These are phyloP conservation scores for Aporophyla nigra DNA, from an alignment of 2,888 invertebrate species.

Conservation along the genomic window DNA sequence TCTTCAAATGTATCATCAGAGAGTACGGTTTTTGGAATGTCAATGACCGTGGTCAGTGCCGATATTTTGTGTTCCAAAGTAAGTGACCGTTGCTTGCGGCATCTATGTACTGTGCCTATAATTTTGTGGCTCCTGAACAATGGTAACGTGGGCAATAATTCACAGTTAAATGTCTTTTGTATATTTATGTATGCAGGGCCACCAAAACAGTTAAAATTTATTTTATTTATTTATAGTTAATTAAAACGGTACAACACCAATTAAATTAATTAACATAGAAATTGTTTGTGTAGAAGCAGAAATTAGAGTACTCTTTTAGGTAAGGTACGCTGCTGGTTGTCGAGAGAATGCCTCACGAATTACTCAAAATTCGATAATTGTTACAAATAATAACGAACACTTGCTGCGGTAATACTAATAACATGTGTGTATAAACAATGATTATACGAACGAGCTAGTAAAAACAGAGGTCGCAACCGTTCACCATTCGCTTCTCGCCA, in stretches of 20 bases:
- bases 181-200: slow-evolving; percentile 8
- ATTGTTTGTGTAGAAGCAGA: background rate
- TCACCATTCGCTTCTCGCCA: slow-evolving; percentile 56
- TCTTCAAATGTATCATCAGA: slow-evolving; percentile 38
- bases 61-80: slow-evolving; percentile 50
- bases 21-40: slow-evolving; percentile 47
- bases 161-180: slow-evolving; percentile 26
- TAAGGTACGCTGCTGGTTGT: background rate
- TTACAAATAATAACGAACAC: background rate
- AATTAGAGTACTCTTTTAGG: background rate
- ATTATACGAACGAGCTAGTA: slow-evolving; percentile 31
- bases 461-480: slow-evolving; percentile 60
- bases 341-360: background rate
- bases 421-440: slow-evolving; percentile 30
- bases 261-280: no score
- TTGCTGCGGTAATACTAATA: background rate
- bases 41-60: slow-evolving; percentile 55
- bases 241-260: no score
- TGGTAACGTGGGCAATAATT: slow-evolving; percentile 34
- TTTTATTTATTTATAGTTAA: no score
- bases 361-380: background rate
- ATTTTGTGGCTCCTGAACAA: slow-evolving; percentile 54
- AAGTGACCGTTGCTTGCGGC: slow-evolving; percentile 54
- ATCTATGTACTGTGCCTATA: slow-evolving; percentile 37
- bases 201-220: slow-evolving; percentile 17